These are phyloP conservation scores for Procavia capensis DNA, from an alignment of 2,113 vertebrate genomes.

Conservation along the genomic window DNA sequence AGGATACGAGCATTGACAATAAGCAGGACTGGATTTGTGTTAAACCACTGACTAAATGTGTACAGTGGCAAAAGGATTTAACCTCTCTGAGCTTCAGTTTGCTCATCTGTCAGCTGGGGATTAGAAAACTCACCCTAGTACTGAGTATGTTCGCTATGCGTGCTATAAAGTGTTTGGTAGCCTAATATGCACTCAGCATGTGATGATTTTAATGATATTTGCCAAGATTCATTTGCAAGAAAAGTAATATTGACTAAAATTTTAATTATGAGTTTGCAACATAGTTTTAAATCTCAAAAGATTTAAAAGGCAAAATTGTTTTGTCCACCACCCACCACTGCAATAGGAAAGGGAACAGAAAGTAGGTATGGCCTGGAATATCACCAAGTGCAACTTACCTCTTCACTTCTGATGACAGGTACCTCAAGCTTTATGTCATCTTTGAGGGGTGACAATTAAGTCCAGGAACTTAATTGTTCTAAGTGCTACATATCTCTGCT, in stretches of 20 bases:
- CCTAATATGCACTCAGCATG: background rate
- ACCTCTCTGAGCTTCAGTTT: background rate
- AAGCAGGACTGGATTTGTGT: background rate
- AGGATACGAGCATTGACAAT: background rate
- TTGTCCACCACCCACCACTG: background rate
- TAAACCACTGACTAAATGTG: background rate
- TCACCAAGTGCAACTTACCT: rapidly evolving
- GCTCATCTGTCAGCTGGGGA: background rate
- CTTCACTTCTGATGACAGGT: no score
- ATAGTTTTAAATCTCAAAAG: background rate
- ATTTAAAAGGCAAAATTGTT: background rate
- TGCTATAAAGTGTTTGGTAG: background rate
- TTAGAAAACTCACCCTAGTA: background rate
- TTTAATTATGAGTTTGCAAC: background rate
- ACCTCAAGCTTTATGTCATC: background rate
- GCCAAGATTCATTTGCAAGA: background rate
- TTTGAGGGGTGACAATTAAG: no score
- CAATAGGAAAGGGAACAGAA: no score
- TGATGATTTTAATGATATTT: background rate
- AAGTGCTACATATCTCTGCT: no score
- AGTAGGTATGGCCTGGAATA: background rate
- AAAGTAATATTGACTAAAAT: background rate
- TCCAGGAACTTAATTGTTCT: no score
- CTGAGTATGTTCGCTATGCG: background rate
- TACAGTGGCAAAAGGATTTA: background rate